These are phyloP conservation scores for Silvanus unidentatus DNA, from an alignment of 2,888 invertebrate species.

Conservation along the genomic window DNA sequence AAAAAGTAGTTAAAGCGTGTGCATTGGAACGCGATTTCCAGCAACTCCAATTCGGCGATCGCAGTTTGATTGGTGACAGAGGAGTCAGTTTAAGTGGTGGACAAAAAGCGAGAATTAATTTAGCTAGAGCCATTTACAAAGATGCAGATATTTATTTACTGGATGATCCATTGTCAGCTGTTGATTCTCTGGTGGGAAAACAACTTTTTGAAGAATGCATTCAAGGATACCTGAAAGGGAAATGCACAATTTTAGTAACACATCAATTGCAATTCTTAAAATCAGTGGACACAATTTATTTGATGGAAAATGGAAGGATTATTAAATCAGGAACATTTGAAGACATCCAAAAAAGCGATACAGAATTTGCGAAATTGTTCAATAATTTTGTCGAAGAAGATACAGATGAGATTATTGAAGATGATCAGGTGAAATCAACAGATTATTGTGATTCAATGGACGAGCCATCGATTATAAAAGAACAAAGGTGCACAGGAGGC, in stretches of 20 bases:
- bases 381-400: slow-evolving; percentile 39
- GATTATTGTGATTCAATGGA: slow-evolving; percentile 17
- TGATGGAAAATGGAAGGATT: slow-evolving; percentile 58
- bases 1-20: slow-evolving; percentile 54
- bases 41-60: slow-evolving; percentile 64
- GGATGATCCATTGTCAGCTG: slow-evolving; percentile 76
- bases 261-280: slow-evolving; percentile 77
- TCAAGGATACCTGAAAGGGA: slow-evolving; percentile 48
- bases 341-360: slow-evolving; percentile 47
- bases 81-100: slow-evolving; percentile 75
- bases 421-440: slow-evolving; percentile 14
- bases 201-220: slow-evolving; percentile 72
- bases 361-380: slow-evolving; percentile 51
- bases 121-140: slow-evolving; percentile 72
- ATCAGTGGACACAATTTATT: slow-evolving; percentile 58
- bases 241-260: slow-evolving; percentile 72
- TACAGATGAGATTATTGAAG: slow-evolving; percentile 19
- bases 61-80: slow-evolving; percentile 70
- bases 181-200: slow-evolving; percentile 70
- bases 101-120: slow-evolving; percentile 71
- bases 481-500: slow-evolving; percentile 48
- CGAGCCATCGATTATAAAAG: slow-evolving; percentile 22
- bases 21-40: slow-evolving; percentile 63
- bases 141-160: slow-evolving; percentile 71
- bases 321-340: slow-evolving; percentile 45